Base-by-base conservation (phyloP, 2,113 vertebrate species). In the Mola mola region DNA sequence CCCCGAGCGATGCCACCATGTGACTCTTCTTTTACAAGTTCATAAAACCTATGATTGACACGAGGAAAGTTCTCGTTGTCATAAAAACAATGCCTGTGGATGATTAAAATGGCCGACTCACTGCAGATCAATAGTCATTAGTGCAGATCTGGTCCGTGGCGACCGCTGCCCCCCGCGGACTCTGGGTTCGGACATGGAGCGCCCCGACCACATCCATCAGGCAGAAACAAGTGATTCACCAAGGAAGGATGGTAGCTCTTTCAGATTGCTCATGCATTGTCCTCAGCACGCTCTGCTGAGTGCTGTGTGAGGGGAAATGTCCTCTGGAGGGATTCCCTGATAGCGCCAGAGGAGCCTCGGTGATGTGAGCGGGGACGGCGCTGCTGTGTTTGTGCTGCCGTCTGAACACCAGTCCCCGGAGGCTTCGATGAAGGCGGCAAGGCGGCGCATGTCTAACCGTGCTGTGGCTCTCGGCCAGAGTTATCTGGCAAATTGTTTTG, bases 401-500 rank as follows among this genome's bases (percentile, higher is more conserved):
- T 75, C 79, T 78, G 63, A 41, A 47, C 65, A 72, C 2, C 20
- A 26, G 29, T 83, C 68, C 80, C 75, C 1, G 1, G 60, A 75
- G 82, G 72, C 75, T 57, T n/a, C 3, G 4, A 15, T 64, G 52
- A 47, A 20, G 51, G 28, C 42, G 17, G 34, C 66, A 36, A 52
- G 60, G 74, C 47, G 43, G 59, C 64, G 24, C 67, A 53, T 68
- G 57, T 73, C 63, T 65, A 16, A 47, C 68, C 70, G 60, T 71
- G 56, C 21, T 42, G 68, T 48, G 64, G 66, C 63, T 73, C 50
- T 38, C 36, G 28, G 79, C 64, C 85, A 69, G 55, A 72, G 57
- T 75, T 84, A 82, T 84, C 82, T 72, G 59, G 58, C 72, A 84
- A 75, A 74, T 68, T 71, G 82, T 81, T 81, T 75, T 79, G 84